These are phyloP conservation scores for Limosa lapponica DNA, from an alignment of 2,797 vertebrate species.

Conservation along the genomic window DNA sequence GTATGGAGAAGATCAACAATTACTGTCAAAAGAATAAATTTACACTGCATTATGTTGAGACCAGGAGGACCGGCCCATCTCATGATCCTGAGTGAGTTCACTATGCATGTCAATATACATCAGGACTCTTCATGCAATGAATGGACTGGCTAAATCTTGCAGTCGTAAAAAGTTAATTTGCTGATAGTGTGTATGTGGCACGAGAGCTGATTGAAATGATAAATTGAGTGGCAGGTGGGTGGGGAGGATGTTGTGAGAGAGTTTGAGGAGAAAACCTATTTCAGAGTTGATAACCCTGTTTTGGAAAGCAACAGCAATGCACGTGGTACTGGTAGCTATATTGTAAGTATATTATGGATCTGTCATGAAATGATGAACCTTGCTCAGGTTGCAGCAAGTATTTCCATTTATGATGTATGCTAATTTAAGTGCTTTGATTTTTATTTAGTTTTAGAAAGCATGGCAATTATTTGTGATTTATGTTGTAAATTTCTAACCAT, in stretches of 20 bases:
- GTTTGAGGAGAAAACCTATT: neutral
- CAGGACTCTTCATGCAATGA: neutral
- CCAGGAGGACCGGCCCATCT: neutral
- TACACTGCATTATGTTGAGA: accelerated
- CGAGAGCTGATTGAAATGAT: neutral
- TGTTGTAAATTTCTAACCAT: neutral
- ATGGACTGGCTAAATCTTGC: neutral
- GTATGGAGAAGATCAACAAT: slow-evolving; percentile 31
- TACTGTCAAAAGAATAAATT: neutral
- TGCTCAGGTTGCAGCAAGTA: neutral
- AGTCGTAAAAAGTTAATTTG: neutral
- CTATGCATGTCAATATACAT: neutral
- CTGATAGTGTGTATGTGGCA: neutral
- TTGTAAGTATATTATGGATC: neutral
- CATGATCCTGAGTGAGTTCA: slow-evolving; percentile 69
- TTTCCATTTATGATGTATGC: neutral
- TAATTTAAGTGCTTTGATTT: neutral
- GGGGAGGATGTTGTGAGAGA: neutral
- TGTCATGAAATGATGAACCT: neutral
- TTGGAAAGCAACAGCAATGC: neutral
- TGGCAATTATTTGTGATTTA: neutral
- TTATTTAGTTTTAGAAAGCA: neutral
- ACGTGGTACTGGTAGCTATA: neutral
- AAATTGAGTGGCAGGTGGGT: neutral
- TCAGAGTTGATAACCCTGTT: neutral